Base-by-base conservation (phyloP, 2,888 invertebrate genomes). In the Lampropteryx suffumata region DNA sequence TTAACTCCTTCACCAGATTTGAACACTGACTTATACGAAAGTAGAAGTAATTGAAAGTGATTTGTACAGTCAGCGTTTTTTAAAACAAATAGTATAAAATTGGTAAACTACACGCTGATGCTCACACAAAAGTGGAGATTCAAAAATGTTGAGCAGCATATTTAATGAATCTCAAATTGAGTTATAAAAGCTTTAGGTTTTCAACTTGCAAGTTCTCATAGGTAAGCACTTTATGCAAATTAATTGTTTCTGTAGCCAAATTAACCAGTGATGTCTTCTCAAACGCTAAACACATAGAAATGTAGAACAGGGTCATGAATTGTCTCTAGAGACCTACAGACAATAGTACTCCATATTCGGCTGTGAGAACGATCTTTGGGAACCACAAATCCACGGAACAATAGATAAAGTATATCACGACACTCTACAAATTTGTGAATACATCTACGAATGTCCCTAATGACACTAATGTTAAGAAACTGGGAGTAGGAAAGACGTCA, bases 281-380 rank as follows among this genome's bases (percentile, higher is more conserved):
- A 41, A 61, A 63, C 64, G 65, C n/a, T n/a, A n/a, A 71, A 27
- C 21, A 73, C 69, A 76, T 63, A 75, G 0, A 7, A 71, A 85
- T 82, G 73, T 73, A 72, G 84, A 87, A 85, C 86, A 84, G 82
- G 87, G 86, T 82, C 82, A 84, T 80, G 77, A 81, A 83, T 76
- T 79, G 79, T 85, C 81, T 82, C 81, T 83, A 76, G 73, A 69
- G 70, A 74, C 73, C 68, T 71, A 65, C 68, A 76, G 79, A 89
- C 85, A 87, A 87, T 85, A 68, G 78, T 65, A 65, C 65, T 73
- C 76, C 74, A 74, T 79, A 76, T 74, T 68, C 64, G 67, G 77
- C 74, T 83, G 85, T 88, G 89, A 76, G 89, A 89, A 75, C 74
- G 65, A 74, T 75, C 78, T 81, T 82, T 82, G 73, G 72, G 77